phyloP scores from a whole-genome alignment of 2,797 vertebrate genomes.

The Epinephelus coioides region DNA sequence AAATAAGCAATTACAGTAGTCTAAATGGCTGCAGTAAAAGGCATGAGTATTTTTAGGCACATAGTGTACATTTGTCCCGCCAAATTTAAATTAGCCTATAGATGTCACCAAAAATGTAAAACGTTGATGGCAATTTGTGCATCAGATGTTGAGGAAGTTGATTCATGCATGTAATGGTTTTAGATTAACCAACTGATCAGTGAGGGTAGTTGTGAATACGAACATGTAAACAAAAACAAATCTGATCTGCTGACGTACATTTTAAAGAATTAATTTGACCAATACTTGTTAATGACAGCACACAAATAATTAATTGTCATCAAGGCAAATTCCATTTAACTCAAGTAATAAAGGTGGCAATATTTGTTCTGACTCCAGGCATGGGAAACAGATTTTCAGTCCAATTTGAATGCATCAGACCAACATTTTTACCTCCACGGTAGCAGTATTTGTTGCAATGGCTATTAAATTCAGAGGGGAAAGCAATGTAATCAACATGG shows the following conservation, averaged over 20 bases:
- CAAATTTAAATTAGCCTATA: neutral
- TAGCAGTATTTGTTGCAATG: constrained; percentile 31
- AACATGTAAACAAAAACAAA: constrained; percentile 47
- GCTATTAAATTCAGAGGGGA: constrained; percentile 37
- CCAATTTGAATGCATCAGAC: constrained; percentile 49
- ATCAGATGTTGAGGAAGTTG: constrained; percentile 5
- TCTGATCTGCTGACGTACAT: neutral
- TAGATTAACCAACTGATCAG: constrained; percentile 5
- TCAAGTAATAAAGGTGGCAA: constrained; percentile 40
- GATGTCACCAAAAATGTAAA: neutral
- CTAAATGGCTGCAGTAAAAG: neutral
- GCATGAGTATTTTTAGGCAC: neutral
- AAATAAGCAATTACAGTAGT: neutral
- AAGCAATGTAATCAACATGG: constrained; percentile 23
- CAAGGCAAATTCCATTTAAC: constrained; percentile 60
- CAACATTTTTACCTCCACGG: constrained; percentile 32
- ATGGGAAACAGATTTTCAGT: constrained; percentile 25
- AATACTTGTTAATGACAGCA: constrained; percentile 48
- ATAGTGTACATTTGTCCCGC: neutral
- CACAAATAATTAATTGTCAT: constrained; percentile 42
- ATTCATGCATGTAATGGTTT: constrained; percentile 5
- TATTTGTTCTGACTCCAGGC: constrained; percentile 52
- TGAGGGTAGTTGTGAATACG: neutral
- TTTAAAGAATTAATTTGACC: constrained; percentile 48
- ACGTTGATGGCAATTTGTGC: neutral